These are phyloP conservation scores for Timandra comae DNA, from an alignment of 2,888 invertebrate species.

Conservation along the genomic window DNA sequence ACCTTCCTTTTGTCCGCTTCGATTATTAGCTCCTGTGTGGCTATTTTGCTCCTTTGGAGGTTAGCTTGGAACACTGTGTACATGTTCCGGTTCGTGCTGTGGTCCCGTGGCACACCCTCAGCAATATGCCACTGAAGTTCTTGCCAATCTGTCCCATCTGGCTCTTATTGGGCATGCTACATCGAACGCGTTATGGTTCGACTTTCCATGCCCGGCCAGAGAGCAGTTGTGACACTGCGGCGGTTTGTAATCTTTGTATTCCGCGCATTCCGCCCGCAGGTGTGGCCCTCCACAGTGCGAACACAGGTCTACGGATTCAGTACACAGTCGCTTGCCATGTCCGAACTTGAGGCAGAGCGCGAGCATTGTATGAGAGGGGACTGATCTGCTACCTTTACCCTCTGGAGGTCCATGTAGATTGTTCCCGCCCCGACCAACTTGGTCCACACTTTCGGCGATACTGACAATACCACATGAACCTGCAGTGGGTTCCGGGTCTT, in stretches of 20 bases:
- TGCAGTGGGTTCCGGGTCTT: background rate
- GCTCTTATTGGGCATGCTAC: no score
- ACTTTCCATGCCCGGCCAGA: no score
- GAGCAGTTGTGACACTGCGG: constrained; percentile 1
- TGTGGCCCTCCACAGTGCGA: constrained; percentile 11
- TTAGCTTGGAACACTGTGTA: constrained; percentile 2
- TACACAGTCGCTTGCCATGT: constrained; percentile 1
- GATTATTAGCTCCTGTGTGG: constrained; percentile 1
- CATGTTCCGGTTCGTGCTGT: constrained; percentile 4
- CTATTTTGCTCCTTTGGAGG: background rate
- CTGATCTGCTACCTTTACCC: background rate
- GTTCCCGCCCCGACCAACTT: background rate
- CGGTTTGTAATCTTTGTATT: background rate
- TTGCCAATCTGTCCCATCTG: background rate
- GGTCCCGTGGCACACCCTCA: background rate
- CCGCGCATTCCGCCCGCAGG: constrained; percentile 2
- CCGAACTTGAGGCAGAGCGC: no score
- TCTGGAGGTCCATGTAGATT: background rate
- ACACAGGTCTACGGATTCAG: constrained; percentile 1
- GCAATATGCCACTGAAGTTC: background rate
- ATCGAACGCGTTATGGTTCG: no score
- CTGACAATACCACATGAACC: no score
- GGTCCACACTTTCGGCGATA: no score
- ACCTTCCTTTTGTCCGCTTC: background rate
- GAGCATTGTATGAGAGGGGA: background rate